Evolutionary conservation across 1,140 invertebrate species (phyloP), one percentile per base, ranked within the genome.

Genomic region (Ips nitidus): DNA sequence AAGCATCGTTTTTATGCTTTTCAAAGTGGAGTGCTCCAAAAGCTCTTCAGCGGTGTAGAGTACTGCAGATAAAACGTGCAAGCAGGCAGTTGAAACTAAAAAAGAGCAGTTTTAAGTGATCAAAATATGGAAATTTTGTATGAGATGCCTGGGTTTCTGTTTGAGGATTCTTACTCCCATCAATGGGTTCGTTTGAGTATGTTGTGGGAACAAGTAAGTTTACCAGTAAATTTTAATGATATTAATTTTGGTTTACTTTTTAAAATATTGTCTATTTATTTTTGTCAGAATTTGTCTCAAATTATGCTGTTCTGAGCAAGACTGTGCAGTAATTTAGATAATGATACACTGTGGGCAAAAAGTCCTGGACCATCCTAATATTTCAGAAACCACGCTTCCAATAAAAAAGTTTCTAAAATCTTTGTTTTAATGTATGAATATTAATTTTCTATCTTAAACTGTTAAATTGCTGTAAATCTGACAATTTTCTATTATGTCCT

Each of bases 121-220:
- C n/a, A 36, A 38, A 63, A 50, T 4, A 63, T 63, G 61, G 61
- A 63, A 52, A 22, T 52, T 52, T 40, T 68, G 39, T 37, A 60
- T 56, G 77, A 78, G 66, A 71, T 78, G 71, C 77, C 77, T 38
- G 77, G 77, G n/a, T 72, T 69, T 59, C 68, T 77, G 50, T 71
- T 74, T 55, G 69, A 66, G 38, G 75, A 78, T 65, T 74, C 70
- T 38, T 78, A 76, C 63, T 37, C 67, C 5, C 70, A 76, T 66
- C 66, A 71, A 57, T 78, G 77, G 77, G 73, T 78, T 7, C 42
- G 74, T 41, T 69, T 78, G 41, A 76, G 73, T 55, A 74, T 75
- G 75, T 58, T 78, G 5, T 78, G 76, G 76, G 74, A 74, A 61
- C 60, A 74, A 67, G 74, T 75, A 71, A 73, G 71, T 72, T 50